phyloP scores from a whole-genome alignment of 2,888 invertebrate species.

The Agonopterix alstromeriana region DNA sequence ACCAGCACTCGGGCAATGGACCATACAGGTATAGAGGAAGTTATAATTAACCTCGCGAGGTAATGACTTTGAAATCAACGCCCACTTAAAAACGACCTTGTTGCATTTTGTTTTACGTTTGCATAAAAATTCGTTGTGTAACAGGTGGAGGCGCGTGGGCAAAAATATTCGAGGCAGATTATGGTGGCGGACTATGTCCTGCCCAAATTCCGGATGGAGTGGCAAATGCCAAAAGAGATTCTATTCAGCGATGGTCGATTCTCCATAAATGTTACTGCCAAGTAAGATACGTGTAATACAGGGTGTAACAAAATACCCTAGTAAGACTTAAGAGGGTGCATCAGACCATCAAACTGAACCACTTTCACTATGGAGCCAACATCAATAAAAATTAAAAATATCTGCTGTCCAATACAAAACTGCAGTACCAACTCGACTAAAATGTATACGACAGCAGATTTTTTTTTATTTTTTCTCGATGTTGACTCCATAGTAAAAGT shows the following conservation, averaged over 20 bases:
- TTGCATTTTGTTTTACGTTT: constrained; percentile 10
- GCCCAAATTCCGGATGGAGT: constrained; percentile 94
- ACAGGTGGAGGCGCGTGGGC: constrained; percentile 67
- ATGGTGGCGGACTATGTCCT: constrained; percentile 94
- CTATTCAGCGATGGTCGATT: constrained; percentile 88
- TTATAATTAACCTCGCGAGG: constrained; percentile 11
- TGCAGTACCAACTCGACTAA: too few relatives aligned
- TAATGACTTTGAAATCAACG: constrained; percentile 4
- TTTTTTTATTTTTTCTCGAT: too few relatives aligned
- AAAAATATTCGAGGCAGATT: constrained; percentile 82
- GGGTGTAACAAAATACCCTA: too few relatives aligned
- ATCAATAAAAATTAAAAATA: too few relatives aligned
- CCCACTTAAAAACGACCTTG: constrained; percentile 25
- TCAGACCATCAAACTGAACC: too few relatives aligned
- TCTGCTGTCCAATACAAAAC: too few relatives aligned
- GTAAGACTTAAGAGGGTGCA: too few relatives aligned
- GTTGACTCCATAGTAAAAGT: too few relatives aligned
- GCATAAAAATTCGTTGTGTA: constrained; percentile 13
- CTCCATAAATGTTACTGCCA: constrained; percentile 87
- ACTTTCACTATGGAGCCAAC: too few relatives aligned
- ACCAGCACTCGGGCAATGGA: constrained; percentile 93
- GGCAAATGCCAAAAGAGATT: constrained; percentile 88
- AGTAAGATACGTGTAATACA: constrained; percentile 77
- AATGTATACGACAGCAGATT: too few relatives aligned
- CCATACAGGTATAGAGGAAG: constrained; percentile 73